Evolutionary conservation across 2,888 invertebrate species (phyloP), one percentile per base, ranked within the genome.

Genomic region (Xestoiulus laeticollis): DNA sequence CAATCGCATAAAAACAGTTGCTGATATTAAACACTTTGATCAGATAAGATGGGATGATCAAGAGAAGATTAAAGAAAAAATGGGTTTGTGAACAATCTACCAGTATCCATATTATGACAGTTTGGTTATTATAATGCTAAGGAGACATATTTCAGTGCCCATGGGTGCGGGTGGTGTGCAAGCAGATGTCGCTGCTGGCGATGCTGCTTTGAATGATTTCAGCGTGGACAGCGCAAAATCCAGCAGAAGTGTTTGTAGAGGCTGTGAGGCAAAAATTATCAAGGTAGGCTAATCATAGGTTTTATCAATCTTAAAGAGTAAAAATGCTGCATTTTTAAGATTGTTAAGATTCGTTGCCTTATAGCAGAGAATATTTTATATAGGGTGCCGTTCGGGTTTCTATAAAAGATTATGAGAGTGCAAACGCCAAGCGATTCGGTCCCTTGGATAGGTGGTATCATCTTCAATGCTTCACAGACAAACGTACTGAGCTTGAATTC

Each of bases 391-490:
- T 97, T 3, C 94, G 97, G 85, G 93, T 98, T 85, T 95, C 96
- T 0, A 98, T 97, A 92, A 96, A 96, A 89, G 96, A 97, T 90
- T 97, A 93, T 92, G 96, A 97, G 88, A 95, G 95, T 85, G 96
- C 96, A 90, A 93, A 96, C 30, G 97, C 96, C 0, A 94, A 94
- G 90, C 95, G 95, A 91, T 97, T 94, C 92, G 97, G 97, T 0
- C 97, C 97, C 0, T 94, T 96, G 90, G 95, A 96, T 88, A 93
- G 95, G 87, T 99, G 98, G 98, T 95, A 98, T 92, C 99, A 99
- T 92, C 92, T 97, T 2, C 95, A 96, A 89, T 99, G 99, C 91
- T 99, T 99, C 93, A 95, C 94, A 0, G 95, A 96, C 91, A 91
- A 95, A 0, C 93, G 97, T 68, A 93, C 94, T 30, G 95, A 95